Percentiles rank a stretch among this genome's conserved stretches.
These are phyloP conservation scores for Drosophila affinis DNA, from an alignment of 2,888 invertebrate species.

Conservation along the genomic window DNA sequence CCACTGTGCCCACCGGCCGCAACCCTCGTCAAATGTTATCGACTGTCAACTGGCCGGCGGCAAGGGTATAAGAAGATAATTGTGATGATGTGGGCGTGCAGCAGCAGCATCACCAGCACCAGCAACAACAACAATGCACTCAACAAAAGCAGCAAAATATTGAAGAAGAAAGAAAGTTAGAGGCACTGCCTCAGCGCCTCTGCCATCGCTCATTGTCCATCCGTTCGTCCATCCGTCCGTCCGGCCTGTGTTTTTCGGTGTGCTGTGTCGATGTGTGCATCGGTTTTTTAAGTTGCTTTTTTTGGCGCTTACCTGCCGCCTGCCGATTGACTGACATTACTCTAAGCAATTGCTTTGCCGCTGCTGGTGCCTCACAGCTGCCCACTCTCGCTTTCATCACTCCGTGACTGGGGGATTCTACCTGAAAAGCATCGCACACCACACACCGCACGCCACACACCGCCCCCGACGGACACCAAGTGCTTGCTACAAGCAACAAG, in stretches of 20 bases:
- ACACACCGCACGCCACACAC: constrained; percentile 2
- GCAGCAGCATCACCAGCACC: constrained; percentile 4
- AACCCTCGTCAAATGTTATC: constrained; percentile 34
- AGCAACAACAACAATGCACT: constrained; percentile 60
- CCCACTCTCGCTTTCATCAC: constrained; percentile 74
- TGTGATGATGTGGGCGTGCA: constrained; percentile 43
- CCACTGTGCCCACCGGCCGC: neutral
- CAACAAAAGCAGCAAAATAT: constrained; percentile 58
- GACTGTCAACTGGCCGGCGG: constrained; percentile 31
- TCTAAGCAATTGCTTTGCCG: constrained; percentile 15
- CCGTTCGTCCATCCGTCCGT: constrained; percentile 33
- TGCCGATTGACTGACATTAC: neutral
- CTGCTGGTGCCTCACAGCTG: constrained; percentile 12
- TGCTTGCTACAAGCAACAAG: neutral
- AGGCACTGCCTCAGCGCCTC: constrained; percentile 38
- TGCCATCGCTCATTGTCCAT: constrained; percentile 11
- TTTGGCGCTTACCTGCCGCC: constrained; percentile 1
- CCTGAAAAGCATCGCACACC: constrained; percentile 40
- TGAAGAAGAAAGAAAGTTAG: constrained; percentile 67
- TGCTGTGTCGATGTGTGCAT: constrained; percentile 22
- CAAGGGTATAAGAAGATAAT: constrained; percentile 29
- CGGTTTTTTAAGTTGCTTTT: constrained; percentile 38
- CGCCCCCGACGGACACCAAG: neutral
- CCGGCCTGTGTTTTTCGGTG: constrained; percentile 13
- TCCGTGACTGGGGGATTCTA: constrained; percentile 53